Evolutionary conservation across 1,140 invertebrate species (phyloP), one percentile per base, ranked within the genome.

Genomic region (Zaprionus africanus): DNA sequence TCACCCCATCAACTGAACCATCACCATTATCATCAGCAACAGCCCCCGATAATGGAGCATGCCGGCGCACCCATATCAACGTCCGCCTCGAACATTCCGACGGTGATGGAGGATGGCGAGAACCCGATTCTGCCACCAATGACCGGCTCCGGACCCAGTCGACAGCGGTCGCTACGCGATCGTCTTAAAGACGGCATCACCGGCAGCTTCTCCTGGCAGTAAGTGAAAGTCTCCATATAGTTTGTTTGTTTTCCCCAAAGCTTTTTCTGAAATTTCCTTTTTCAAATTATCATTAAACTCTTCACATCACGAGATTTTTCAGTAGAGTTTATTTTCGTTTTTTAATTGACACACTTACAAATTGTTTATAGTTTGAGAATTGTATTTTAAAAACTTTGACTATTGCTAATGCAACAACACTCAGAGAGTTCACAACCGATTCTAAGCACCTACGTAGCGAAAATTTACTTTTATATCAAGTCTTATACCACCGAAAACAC

Each of bases 161-260:
- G 95, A 53, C 94, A 95, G 76, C 94, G 95, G 41, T 95, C 95
- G 1, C 92, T 96, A 78, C 96, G 96, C 90, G 96, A 96, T 91
- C 94, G 96, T 22, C 94, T 96, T 46, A 94, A 95, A 86, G 96
- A 96, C 56, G 96, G 96, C 80, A 96, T 96, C 92, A 95, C 95
- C 34, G 95, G 95, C 90, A 95, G 95, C 92, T 95, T 96, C 85
- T 94, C 94, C 77, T 96, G 95, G 96, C 96, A 96, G 96, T 96
- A 94, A 96, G 95, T 96, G 51, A 64, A 31, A 58, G 49, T 24
- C 19, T 19, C 46, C 46, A 51, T 13, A 11, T 24, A 51, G 53
- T 38, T 53, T 53, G 49, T 61, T 54, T 51, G 0, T 41, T 76
- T 72, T 80, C 54, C 49, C 66, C 60, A 17, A 31, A 34, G 84